phyloP scores from a whole-genome alignment of 2,113 vertebrate genomes.

The Phoenicopterus ruber region DNA sequence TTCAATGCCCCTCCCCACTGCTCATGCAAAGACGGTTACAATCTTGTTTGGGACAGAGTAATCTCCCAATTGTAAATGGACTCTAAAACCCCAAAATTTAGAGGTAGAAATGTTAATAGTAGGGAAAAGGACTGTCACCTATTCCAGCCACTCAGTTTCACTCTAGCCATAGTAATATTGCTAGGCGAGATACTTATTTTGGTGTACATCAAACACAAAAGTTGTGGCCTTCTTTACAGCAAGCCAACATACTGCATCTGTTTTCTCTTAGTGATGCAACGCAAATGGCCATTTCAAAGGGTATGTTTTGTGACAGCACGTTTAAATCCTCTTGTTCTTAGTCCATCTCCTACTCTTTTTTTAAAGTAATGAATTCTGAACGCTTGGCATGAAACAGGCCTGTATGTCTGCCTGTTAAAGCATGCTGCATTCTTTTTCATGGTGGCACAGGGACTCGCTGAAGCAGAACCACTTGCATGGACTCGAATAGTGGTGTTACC shows the following conservation, averaged over 20 bases:
- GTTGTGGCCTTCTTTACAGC: not conserved
- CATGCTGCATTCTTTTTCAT: no score
- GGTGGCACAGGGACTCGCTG: not conserved
- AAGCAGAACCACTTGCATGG: not conserved
- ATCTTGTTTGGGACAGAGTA: not conserved
- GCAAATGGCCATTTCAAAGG: not conserved
- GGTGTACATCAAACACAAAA: not conserved
- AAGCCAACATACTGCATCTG: no score
- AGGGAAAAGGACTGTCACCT: not conserved
- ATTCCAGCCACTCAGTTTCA: not conserved
- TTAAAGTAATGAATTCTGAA: not conserved
- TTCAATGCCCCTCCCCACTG: not conserved
- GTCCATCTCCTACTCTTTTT: not conserved
- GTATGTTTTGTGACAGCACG: not conserved
- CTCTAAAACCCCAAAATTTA: not conserved
- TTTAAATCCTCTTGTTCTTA: not conserved
- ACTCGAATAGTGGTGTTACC: fast-evolving
- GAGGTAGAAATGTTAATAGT: not conserved
- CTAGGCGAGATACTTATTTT: not conserved
- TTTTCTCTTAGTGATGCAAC: not conserved
- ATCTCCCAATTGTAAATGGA: not conserved
- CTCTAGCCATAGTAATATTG: not conserved
- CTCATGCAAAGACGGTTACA: not conserved
- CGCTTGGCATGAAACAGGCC: not conserved
- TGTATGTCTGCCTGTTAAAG: not conserved